These are phyloP conservation scores for Spilosoma lubricipeda DNA, from an alignment of 2,888 invertebrate genomes.

Conservation along the genomic window DNA sequence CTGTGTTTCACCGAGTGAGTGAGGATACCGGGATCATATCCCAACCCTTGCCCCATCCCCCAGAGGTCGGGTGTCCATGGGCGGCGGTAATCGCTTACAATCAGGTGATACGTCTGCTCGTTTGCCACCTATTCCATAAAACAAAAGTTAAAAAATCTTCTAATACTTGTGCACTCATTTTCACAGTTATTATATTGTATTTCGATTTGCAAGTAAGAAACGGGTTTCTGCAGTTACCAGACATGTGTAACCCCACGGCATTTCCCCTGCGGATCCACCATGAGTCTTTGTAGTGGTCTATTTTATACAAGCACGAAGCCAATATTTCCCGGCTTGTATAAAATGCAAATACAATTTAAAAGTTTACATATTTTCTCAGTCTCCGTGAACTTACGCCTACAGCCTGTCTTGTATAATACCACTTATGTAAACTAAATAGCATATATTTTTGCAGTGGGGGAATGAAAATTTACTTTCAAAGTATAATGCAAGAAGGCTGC, in stretches of 20 bases:
- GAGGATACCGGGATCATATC: too few relatives aligned
- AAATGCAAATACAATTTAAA: slow-evolving; percentile 85
- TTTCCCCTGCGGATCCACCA: slow-evolving; percentile 60
- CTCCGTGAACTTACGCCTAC: slow-evolving; percentile 77
- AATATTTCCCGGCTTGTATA: slow-evolving; percentile 81
- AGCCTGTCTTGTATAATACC: slow-evolving; percentile 48
- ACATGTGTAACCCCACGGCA: slow-evolving; percentile 51
- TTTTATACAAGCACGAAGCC: slow-evolving; percentile 73
- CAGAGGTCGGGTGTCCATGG: too few relatives aligned
- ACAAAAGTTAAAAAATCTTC: too few relatives aligned
- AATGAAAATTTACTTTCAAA: slow-evolving; percentile 26
- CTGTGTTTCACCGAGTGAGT: too few relatives aligned
- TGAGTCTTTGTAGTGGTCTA: slow-evolving; percentile 69
- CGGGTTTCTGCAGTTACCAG: slow-evolving; percentile 38
- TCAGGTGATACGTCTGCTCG: too few relatives aligned
- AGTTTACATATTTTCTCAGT: slow-evolving; percentile 82
- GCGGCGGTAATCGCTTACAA: too few relatives aligned
- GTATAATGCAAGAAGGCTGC: slow-evolving; percentile 14
- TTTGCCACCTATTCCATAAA: too few relatives aligned
- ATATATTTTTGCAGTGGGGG: slow-evolving; percentile 25
- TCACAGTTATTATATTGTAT: neutral
- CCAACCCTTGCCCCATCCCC: too few relatives aligned
- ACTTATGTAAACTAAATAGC: slow-evolving; percentile 43
- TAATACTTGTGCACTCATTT: neutral
- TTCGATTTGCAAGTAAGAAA: slow-evolving; percentile 31